phyloP scores from a whole-genome alignment of 2,888 invertebrate genomes.

The Rhagonycha fulva region DNA sequence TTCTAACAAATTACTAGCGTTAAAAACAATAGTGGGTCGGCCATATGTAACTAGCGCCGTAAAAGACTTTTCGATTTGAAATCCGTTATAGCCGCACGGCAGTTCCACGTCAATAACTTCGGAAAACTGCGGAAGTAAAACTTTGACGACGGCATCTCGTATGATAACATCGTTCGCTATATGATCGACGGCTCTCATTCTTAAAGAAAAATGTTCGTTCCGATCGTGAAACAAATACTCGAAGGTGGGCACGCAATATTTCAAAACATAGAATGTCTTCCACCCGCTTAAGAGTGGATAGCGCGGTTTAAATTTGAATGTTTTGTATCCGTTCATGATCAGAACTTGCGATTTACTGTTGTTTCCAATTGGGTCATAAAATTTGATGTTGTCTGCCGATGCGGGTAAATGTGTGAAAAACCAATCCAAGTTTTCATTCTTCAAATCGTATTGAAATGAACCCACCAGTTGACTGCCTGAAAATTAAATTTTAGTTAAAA shows the following conservation, averaged over 20 bases:
- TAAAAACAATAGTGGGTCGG: conserved; percentile 32
- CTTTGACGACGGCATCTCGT: conserved; percentile 30
- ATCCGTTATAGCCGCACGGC: conserved; percentile 20
- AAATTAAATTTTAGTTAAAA: conserved; percentile 20
- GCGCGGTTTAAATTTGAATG: conserved; percentile 36
- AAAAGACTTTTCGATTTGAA: conserved; percentile 7
- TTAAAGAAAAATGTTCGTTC: conserved; percentile 21
- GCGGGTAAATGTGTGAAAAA: conserved; percentile 37
- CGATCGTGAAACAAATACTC: conserved; percentile 33
- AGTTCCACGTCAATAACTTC: conserved; percentile 13
- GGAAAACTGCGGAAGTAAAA: conserved; percentile 37
- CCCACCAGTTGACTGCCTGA: conserved; percentile 33
- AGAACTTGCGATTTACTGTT: conserved; percentile 32
- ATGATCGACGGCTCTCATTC: conserved; percentile 38
- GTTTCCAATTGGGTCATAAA: conserved; percentile 38
- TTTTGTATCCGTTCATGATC: conserved; percentile 23
- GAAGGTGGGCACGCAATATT: conserved; percentile 36
- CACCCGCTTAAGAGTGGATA: conserved; percentile 38
- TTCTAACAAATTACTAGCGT: conserved; percentile 33
- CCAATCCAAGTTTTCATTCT: conserved; percentile 12
- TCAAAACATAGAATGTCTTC: conserved; percentile 37
- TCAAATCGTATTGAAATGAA: conserved; percentile 17
- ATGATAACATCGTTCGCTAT: conserved; percentile 35
- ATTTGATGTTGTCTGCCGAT: conserved; percentile 34
- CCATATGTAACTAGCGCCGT: conserved; percentile 31